A percentile compares a stretch with the other conserved stretches of the same genome.
phyloP scores from a whole-genome alignment of 2,797 vertebrate genomes.

The Amniataba percoides region DNA sequence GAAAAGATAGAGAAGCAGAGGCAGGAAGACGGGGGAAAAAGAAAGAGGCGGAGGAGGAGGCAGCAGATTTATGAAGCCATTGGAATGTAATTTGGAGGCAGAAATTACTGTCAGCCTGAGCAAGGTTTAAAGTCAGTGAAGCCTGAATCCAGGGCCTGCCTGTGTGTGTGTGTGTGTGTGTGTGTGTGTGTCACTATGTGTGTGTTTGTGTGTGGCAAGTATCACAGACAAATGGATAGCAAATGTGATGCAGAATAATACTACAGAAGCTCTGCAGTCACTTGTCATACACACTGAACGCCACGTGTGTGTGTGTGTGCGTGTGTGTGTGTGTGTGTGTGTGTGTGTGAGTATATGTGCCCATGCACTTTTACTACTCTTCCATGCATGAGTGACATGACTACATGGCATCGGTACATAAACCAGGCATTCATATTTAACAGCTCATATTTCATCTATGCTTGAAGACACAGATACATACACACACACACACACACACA shows the following conservation, averaged over 20 bases:
- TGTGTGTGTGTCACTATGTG: slow-evolving; percentile 39
- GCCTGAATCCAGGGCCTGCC: slow-evolving; percentile 81
- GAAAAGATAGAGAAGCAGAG: slow-evolving; percentile 72
- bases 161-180: slow-evolving; percentile 57
- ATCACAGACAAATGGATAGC: slow-evolving; percentile 74
- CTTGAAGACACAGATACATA: slow-evolving; percentile 59
- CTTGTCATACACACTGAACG: slow-evolving; percentile 58
- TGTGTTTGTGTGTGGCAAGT: slow-evolving; percentile 50
- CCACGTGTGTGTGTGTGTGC: slow-evolving; percentile 8
- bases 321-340: slow-evolving; percentile 18
- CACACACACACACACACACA: slow-evolving; percentile 24
- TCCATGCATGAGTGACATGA: slow-evolving; percentile 68
- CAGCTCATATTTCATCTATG: slow-evolving; percentile 80
- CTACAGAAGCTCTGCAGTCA: slow-evolving; percentile 57
- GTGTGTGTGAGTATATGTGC: neutral
- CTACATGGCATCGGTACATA: slow-evolving; percentile 70
- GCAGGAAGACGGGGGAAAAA: slow-evolving; percentile 70
- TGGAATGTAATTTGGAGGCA: slow-evolving; percentile 90
- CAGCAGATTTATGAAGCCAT: slow-evolving; percentile 89
- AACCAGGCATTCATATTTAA: slow-evolving; percentile 77
- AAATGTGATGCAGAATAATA: slow-evolving; percentile 78
- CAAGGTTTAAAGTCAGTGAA: slow-evolving; percentile 86
- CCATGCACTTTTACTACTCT: slow-evolving; percentile 48
- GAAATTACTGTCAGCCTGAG: slow-evolving; percentile 88
- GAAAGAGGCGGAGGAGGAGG: slow-evolving; percentile 77